Base-by-base conservation (phyloP, 2,113 vertebrate genomes). In the Microtus oregoni region DNA sequence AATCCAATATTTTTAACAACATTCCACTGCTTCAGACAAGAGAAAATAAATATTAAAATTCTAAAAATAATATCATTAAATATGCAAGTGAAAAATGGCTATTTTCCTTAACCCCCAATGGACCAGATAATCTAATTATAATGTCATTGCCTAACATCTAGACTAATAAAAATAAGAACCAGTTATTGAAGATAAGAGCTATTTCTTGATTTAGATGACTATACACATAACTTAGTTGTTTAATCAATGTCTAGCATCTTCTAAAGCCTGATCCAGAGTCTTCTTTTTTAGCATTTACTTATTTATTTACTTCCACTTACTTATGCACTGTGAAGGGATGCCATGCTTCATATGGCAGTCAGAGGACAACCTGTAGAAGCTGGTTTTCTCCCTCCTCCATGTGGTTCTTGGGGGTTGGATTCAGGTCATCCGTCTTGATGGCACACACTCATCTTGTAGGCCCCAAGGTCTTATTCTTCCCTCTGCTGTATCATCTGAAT, bases 91-190 rank as follows among this genome's bases (percentile, higher is more conserved):
- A 55, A 86, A 85, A 95, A 91, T 35, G 8, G 55, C 47, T 79
- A 77, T 87, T 94, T 88, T 76, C 76, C 35, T 96, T 92, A 94
- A 90, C 44, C 94, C 68, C 85, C 17, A 50, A 12, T 92, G 38
- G 17, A 73, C 41, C 75, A 70, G 30, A 76, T 92, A 86, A 96
- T 90, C 52, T 61, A 93, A 88, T 90, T 79, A 88, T 20, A 7
- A 85, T 10, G 19, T 79, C 50, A 44, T 13, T 90, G 83, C 30
- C 89, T 89, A 89, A 77, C n/a, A 86, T 89, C 94, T 95, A 77
- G 55, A 67, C n/a, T 81, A 90, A 89, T 86, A 32, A 68, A 52
- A 68, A 32, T 65, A 88, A 79, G 63, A 89, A 96, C 68, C 52
- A 78, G n/a, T 22, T 32, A 15, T 89, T 96, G 75, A 72, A 81